A percentile compares a stretch with the other conserved stretches of the same genome.
These are phyloP conservation scores for Carapus acus DNA, from an alignment of 2,797 vertebrate species.

Conservation along the genomic window DNA sequence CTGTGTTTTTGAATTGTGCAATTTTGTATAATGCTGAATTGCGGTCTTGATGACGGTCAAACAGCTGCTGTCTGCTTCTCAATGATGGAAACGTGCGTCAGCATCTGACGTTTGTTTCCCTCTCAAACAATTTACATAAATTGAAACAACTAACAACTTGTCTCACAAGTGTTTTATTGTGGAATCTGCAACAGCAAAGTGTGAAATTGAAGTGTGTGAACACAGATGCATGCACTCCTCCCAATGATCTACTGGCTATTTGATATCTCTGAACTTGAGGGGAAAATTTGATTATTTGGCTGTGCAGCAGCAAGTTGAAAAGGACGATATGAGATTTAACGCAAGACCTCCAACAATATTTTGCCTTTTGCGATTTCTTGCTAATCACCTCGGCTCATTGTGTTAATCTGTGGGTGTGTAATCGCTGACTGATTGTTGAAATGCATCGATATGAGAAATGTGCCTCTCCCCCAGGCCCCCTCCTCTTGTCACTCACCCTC, in stretches of 20 bases:
- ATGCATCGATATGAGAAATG: conserved; percentile 10
- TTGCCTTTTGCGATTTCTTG: too few species aligned
- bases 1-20: conserved; percentile 64
- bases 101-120: conserved; percentile 43
- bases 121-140: conserved; percentile 69
- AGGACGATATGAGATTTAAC: too few species aligned
- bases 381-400: too few species aligned
- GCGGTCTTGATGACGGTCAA: conserved; percentile 21
- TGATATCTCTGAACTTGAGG: too few species aligned
- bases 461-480: conserved; percentile 20
- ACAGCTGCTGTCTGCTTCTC: conserved; percentile 37
- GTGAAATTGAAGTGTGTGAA: too few species aligned
- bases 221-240: too few species aligned
- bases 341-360: too few species aligned
- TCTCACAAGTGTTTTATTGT: conserved; percentile 9
- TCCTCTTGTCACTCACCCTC: conserved; percentile 46
- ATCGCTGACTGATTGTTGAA: neutral
- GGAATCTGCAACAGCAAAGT: neutral
- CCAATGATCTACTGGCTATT: too few species aligned
- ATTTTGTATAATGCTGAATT: conserved; percentile 60
- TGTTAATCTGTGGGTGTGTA: too few species aligned
- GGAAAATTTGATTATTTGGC: too few species aligned
- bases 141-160: conserved; percentile 17
- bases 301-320: too few species aligned
- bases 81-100: conserved; percentile 46